These are phyloP conservation scores for Xylocopa sonorina DNA, from an alignment of 1,140 invertebrate genomes.

Conservation along the genomic window DNA sequence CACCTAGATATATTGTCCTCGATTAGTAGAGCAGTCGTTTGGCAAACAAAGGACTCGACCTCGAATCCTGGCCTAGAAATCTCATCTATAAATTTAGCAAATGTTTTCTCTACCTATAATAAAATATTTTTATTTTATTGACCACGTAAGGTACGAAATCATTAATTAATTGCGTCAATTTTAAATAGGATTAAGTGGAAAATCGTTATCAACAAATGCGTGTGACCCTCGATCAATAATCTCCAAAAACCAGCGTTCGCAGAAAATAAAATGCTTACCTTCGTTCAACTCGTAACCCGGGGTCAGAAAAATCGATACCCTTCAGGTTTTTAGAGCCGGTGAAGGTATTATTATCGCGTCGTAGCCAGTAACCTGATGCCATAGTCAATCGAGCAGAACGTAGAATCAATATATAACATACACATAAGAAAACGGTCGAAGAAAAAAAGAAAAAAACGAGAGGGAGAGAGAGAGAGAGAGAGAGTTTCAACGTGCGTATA, in stretches of 20 bases:
- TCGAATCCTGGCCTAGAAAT: no score
- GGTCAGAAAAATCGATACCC: slow-evolving; percentile 21
- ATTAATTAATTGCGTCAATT: no score
- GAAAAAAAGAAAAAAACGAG: neutral
- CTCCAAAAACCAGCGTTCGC: neutral
- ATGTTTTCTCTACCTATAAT: no score
- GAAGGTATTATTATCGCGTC: slow-evolving; percentile 37
- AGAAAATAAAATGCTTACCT: neutral
- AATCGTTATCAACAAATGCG: no score
- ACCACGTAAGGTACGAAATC: no score
- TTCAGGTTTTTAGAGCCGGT: slow-evolving; percentile 27
- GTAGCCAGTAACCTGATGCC: slow-evolving; percentile 17
- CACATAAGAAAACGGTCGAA: neutral
- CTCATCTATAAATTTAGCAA: no score
- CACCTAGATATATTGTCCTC: no score
- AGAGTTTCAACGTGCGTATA: neutral
- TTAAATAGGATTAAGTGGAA: no score
- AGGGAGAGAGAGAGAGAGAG: neutral
- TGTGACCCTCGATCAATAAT: no score
- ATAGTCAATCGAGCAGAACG: slow-evolving; percentile 34
- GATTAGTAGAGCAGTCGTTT: no score
- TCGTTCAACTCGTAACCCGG: neutral
- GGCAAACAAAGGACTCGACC: no score
- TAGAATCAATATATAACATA: slow-evolving; percentile 6
- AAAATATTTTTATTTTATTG: no score